Evolutionary conservation across 2,113 vertebrate species (phyloP).

Genomic region (Myxocyprinus asiaticus): DNA sequence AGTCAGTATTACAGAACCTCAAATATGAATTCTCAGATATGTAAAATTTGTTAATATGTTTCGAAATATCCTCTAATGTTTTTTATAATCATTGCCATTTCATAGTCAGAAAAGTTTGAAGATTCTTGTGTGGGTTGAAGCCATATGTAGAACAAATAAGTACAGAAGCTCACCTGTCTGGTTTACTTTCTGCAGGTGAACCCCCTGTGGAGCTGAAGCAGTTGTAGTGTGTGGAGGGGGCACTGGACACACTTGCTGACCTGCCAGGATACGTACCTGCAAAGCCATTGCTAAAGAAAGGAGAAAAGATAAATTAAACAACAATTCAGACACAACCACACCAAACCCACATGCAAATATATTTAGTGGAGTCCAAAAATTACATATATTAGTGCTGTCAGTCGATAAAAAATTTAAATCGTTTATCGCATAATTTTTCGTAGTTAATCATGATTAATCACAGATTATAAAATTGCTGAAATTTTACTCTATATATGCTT

Average conservation of each 20-base stretch:
- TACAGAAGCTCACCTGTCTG: slow-evolving; percentile 75
- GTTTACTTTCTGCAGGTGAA: slow-evolving; percentile 74
- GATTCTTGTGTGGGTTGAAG: not conserved
- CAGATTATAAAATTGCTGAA: too few relatives aligned
- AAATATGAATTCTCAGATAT: not conserved
- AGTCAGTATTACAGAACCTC: not conserved
- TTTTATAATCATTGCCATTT: not conserved
- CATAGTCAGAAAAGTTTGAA: not conserved
- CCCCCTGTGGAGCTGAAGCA: slow-evolving; percentile 63
- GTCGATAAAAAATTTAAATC: too few relatives aligned
- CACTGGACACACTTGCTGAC: slow-evolving; percentile 68
- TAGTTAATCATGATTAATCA: too few relatives aligned
- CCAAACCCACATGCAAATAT: too few relatives aligned
- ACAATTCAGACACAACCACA: too few relatives aligned
- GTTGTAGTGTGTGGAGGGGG: slow-evolving; percentile 68
- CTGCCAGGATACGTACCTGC: slow-evolving; percentile 73
- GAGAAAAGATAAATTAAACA: slow-evolving; percentile 25
- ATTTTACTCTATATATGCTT: too few relatives aligned
- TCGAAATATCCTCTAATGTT: not conserved
- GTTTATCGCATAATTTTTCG: too few relatives aligned
- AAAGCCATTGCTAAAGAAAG: slow-evolving; percentile 67
- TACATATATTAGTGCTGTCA: too few relatives aligned
- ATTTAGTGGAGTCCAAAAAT: too few relatives aligned
- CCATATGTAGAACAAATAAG: slow-evolving; percentile 5
- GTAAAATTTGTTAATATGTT: too few relatives aligned